Evolutionary conservation across 1,140 invertebrate species (phyloP).

Genomic region (Drosophila biarmipes): DNA sequence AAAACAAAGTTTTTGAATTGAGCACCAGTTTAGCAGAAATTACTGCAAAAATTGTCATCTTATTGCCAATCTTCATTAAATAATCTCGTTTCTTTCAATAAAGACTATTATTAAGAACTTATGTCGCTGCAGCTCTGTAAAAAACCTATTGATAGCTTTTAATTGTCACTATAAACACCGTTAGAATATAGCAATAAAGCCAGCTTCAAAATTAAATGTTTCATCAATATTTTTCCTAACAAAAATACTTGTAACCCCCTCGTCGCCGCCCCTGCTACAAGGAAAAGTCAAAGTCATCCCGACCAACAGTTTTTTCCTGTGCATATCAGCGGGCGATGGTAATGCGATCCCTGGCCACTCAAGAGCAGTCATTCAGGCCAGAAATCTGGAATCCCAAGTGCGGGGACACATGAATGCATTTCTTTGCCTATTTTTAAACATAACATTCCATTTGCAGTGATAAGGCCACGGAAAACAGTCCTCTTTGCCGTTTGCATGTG

Average conservation of each 20-base stretch:
- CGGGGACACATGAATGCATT: conserved; percentile 39
- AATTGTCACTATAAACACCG: too few species aligned
- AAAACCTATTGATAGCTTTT: too few species aligned
- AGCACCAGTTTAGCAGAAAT: too few species aligned
- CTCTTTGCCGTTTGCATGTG: conserved; percentile 31
- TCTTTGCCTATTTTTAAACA: conserved; percentile 48
- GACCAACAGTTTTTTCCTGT: conserved; percentile 15
- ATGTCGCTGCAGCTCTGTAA: too few species aligned
- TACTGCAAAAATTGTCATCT: too few species aligned
- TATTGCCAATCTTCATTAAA: too few species aligned
- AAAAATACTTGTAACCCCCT: background rate
- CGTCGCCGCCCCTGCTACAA: background rate
- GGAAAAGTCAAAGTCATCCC: conserved; percentile 38
- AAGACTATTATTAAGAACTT: too few species aligned
- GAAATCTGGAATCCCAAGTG: conserved; percentile 37
- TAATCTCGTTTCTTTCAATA: too few species aligned
- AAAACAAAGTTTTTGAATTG: too few species aligned
- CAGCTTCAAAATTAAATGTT: too few species aligned
- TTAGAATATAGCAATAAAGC: too few species aligned
- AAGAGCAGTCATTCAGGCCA: conserved; percentile 32
- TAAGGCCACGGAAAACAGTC: conserved; percentile 49
- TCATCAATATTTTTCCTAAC: too few species aligned
- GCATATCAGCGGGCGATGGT: conserved; percentile 19
- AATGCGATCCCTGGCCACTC: conserved; percentile 25
- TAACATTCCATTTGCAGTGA: conserved; percentile 45